Evolutionary conservation across 2,113 vertebrate genomes (phyloP).

Genomic region (Nansenia antarctica): DNA sequence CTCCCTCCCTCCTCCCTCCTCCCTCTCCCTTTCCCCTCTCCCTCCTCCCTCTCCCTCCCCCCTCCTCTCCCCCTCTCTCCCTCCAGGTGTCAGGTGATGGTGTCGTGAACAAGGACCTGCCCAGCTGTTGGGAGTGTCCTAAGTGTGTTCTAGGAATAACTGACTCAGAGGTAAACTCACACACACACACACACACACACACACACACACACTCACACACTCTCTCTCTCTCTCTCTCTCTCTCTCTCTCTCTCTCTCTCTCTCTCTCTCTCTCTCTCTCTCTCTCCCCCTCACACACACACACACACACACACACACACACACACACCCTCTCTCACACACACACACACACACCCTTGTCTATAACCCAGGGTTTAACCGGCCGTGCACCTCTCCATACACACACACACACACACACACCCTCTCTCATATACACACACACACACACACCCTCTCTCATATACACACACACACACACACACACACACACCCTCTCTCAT

Average conservation of each 20-base stretch:
- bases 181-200: slow-evolving; percentile 3
- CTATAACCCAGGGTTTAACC: too few species aligned
- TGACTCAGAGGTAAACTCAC: slow-evolving; percentile 74
- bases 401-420: too few species aligned
- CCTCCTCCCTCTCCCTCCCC: not conserved
- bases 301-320: slow-evolving; percentile 11
- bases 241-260: too few species aligned
- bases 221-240: too few species aligned
- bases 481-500: not conserved
- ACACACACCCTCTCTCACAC: not conserved
- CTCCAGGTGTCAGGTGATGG: slow-evolving; percentile 89
- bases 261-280: not conserved
- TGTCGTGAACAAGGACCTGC: slow-evolving; percentile 91
- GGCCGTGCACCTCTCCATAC: slow-evolving; percentile 1
- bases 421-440: too few species aligned
- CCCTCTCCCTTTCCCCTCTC: not conserved
- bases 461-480: too few species aligned
- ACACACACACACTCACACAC: not conserved
- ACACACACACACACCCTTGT: slow-evolving; percentile 7
- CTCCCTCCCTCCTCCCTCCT: not conserved
- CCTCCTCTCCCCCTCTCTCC: not conserved
- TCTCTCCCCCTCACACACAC: not conserved
- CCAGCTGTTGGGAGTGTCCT: slow-evolving; percentile 97
- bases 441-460: too few species aligned
- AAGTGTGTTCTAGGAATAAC: slow-evolving; percentile 89